Base-by-base conservation (phyloP, 1,140 invertebrate species). In the Bilobella aurantiaca region DNA sequence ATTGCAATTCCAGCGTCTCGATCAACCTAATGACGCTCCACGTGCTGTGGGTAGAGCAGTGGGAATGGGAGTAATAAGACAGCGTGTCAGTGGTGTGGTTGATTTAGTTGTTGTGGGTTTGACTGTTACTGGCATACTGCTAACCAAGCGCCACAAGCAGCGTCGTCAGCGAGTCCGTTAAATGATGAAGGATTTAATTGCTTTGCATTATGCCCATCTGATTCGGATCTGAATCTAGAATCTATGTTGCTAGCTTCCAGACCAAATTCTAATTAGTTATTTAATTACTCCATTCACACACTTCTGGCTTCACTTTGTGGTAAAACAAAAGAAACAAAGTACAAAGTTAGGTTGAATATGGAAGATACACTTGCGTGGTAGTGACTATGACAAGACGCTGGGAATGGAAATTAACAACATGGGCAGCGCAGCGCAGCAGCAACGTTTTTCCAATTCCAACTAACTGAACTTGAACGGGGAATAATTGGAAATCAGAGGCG, bases 251-350 rank as follows among this genome's bases (percentile, higher is more conserved):
- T 18, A 53, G 37, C 23, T 16, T 23, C 49, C 8, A 53, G 3
- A 8, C 25, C 49, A 16, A 53, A 14, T 53, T 53, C 12, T 53
- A 53, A 53, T 53, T 53, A 53, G 23, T 53, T 53, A 53, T 16
- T 53, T 53, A 53, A 53, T 53, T 53, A 12, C 49, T 53, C 23
- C n/a, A n/a, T n/a, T n/a, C n/a, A 18, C 34, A 5, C 21, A 53
- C 49, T 53, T 23, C 49, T 53, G 49, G 49, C 49, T 53, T 53
- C 49, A 53, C 49, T 53, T 53, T 53, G 49, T 25, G 49, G 49
- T 25, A 56, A 8, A 56, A 56, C 49, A 56, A 56, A 14, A 8
- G 49, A 25, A 56, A 56, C 49, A 56, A 5, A 56, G 5, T n/a
- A n/a, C 23, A n/a, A 8, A n/a, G 49, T 12, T 5, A 5, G 14